Percentiles rank a stretch among this genome's conserved stretches.
Evolutionary conservation across 2,113 vertebrate species (phyloP).

Genomic region (Amphilophus citrinellus): DNA sequence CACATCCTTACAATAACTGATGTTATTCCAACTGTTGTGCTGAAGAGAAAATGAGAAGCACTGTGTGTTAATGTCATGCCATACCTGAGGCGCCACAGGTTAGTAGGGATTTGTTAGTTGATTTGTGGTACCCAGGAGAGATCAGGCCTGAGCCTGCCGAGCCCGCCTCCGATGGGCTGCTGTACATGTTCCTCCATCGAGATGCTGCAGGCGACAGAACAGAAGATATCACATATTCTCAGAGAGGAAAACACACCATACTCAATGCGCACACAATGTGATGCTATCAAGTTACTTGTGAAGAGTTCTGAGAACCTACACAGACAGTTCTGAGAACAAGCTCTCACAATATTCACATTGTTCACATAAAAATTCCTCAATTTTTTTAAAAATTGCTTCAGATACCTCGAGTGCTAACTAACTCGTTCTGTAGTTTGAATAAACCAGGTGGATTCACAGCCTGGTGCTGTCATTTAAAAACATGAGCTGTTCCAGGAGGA

Average conservation of each 20-base stretch:
- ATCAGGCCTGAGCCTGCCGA: conserved; percentile 86
- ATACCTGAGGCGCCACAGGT: conserved; percentile 97
- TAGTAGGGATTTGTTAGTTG: conserved; percentile 98
- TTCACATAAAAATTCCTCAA: neutral
- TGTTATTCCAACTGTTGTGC: conserved; percentile 26
- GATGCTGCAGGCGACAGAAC: conserved; percentile 79
- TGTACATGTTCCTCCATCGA: conserved; percentile 94
- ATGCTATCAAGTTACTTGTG: neutral
- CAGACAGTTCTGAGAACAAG: neutral
- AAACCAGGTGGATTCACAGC: conserved; percentile 38
- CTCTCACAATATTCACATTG: neutral
- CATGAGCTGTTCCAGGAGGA: conserved; percentile 29
- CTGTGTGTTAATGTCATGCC: conserved; percentile 84
- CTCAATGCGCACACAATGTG: neutral
- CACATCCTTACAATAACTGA: conserved; percentile 34
- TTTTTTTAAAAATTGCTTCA: neutral
- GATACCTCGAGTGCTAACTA: neutral
- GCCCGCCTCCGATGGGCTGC: conserved; percentile 86
- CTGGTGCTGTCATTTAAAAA: conserved; percentile 42
- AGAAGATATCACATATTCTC: conserved; percentile 13
- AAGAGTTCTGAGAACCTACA: neutral
- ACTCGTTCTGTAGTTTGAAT: neutral
- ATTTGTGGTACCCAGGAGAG: conserved; percentile 95
- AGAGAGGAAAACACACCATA: neutral
- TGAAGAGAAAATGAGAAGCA: conserved; percentile 44